Percentiles rank a stretch among this genome's conserved stretches.
phyloP scores from a whole-genome alignment of 2,113 vertebrate species.

The Sceloporus tristichus region DNA sequence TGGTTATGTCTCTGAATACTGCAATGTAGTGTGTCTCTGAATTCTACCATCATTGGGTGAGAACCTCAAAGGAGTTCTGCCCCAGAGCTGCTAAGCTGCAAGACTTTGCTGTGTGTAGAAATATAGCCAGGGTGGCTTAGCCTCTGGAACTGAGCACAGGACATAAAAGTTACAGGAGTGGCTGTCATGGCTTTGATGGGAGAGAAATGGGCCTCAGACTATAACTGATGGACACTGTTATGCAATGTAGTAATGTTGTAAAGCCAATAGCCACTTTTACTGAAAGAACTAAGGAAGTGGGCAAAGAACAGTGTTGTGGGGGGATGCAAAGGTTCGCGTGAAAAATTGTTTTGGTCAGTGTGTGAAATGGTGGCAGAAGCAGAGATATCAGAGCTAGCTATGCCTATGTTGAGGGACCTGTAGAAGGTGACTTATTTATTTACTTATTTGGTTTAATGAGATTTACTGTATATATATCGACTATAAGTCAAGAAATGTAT shows the following conservation, averaged over 20 bases:
- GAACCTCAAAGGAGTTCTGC: neutral
- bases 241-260: slow-evolving; percentile 15
- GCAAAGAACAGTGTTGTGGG: neutral
- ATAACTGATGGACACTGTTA: slow-evolving; percentile 9
- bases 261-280: slow-evolving; percentile 20
- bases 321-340: neutral
- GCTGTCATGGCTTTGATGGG: neutral
- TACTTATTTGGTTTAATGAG: no score
- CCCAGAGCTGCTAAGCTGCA: neutral
- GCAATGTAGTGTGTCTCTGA: no score
- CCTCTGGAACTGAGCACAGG: neutral
- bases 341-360: neutral
- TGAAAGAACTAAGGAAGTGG: slow-evolving; percentile 42
- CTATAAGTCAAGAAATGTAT: no score
- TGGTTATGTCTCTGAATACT: no score
- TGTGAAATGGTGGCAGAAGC: neutral
- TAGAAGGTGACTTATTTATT: no score
- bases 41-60: neutral
- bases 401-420: no score
- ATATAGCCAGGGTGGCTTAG: neutral
- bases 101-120: neutral
- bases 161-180: neutral
- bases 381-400: no score
- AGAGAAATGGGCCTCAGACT: neutral
- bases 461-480: no score